Percentiles rank a stretch among this genome's conserved stretches.
Conservation (phyloP, 2,888 invertebrate genomes). For the Limnephilus marmoratus region DNA sequence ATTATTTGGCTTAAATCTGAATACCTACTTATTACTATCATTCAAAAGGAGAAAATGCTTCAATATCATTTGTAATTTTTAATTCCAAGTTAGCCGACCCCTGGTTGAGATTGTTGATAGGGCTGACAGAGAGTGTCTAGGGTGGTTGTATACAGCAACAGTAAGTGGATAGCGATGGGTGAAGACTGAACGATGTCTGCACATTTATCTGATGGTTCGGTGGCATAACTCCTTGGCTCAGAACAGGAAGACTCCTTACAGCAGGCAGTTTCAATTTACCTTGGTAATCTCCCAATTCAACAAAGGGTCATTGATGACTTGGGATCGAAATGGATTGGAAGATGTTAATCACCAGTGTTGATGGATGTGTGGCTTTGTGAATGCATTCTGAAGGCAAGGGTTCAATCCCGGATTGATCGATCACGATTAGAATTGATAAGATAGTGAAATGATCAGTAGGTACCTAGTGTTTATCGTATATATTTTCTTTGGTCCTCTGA, state of each 20-base stretch:
- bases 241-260: neutral
- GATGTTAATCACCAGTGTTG: neutral
- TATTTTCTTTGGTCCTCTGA: no score
- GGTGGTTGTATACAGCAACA: neutral
- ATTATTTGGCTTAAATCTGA: no score
- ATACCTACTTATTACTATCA: no score
- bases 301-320: neutral
- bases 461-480: no score
- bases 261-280: neutral
- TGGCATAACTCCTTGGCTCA: neutral
- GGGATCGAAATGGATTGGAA: neutral
- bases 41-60: no score
- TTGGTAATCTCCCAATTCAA: neutral
- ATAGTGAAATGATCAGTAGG: neutral
- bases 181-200: neutral
- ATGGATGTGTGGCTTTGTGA: neutral
- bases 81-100: neutral
- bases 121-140: neutral
- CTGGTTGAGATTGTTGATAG: neutral
- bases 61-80: no score
- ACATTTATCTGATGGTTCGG: conserved; percentile 19
- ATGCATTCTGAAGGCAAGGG: neutral
- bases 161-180: neutral
- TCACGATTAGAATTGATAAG: neutral
- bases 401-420: neutral